A percentile compares a stretch with the other conserved stretches of the same genome.
Conservation (phyloP, 2,888 invertebrate species). For the Himalopsyche tibetana region DNA sequence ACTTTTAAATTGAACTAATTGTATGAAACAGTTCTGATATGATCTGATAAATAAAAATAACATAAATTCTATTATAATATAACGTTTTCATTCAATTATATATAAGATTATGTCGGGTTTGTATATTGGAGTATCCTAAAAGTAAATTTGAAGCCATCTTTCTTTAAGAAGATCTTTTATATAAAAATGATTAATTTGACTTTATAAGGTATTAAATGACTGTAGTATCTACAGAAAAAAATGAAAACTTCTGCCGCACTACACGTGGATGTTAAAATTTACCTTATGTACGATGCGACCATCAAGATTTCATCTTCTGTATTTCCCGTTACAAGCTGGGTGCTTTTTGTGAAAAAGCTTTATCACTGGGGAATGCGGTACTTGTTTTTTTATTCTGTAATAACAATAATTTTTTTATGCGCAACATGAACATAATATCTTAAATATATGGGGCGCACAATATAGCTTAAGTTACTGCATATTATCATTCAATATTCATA, state of each 20-base stretch:
- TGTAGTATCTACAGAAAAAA: neutral
- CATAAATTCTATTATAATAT: too few species aligned
- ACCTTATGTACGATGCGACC: slow-evolving; percentile 6
- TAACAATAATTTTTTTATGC: slow-evolving; percentile 17
- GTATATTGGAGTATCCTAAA: too few species aligned
- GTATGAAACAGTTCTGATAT: too few species aligned
- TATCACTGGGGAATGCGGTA: slow-evolving; percentile 1
- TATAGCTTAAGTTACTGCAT: slow-evolving; percentile 8
- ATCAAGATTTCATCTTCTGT: slow-evolving; percentile 20
- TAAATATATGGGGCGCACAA: slow-evolving; percentile 2
- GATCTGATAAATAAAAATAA: too few species aligned
- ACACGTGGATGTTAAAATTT: neutral
- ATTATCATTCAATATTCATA: slow-evolving; percentile 31
- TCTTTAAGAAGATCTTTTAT: too few species aligned
- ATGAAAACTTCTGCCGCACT: neutral
- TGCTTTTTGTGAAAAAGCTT: neutral
- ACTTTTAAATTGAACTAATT: too few species aligned
- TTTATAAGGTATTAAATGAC: too few species aligned
- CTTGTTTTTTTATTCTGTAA: slow-evolving; percentile 9
- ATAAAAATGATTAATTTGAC: too few species aligned
- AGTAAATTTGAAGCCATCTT: too few species aligned
- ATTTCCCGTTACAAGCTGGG: neutral
- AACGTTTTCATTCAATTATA: too few species aligned
- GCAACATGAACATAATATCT: slow-evolving; percentile 11
- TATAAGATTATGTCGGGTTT: too few species aligned